phyloP scores from a whole-genome alignment of 1,140 invertebrate species.

The Eueides isabella region DNA sequence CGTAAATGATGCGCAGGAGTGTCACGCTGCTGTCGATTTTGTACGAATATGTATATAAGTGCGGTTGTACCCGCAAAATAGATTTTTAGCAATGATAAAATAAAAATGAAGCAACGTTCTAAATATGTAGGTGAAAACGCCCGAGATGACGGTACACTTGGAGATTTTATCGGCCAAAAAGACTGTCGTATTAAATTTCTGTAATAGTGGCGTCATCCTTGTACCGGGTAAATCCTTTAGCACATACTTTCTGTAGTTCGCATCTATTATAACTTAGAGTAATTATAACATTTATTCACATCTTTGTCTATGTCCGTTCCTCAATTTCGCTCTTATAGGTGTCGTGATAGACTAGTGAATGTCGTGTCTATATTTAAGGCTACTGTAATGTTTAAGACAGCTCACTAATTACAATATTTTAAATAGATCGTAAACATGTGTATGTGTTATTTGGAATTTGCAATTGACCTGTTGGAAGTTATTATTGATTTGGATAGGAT shows the following conservation, averaged over 20 bases:
- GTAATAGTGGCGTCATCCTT: not conserved
- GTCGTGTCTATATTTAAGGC: slow-evolving; percentile 68
- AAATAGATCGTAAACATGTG: slow-evolving; percentile 50
- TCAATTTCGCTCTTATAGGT: slow-evolving; percentile 79
- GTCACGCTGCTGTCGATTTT: slow-evolving; percentile 33
- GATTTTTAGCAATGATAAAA: slow-evolving; percentile 30
- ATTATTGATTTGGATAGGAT: not conserved
- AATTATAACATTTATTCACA: slow-evolving; percentile 62
- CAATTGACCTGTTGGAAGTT: slow-evolving; percentile 21
- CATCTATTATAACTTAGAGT: slow-evolving; percentile 54
- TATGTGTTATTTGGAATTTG: slow-evolving; percentile 55
- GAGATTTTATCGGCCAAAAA: slow-evolving; percentile 14
- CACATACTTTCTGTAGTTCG: slow-evolving; percentile 53
- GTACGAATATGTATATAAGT: slow-evolving; percentile 37
- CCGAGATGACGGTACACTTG: slow-evolving; percentile 30
- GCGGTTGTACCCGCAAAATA: slow-evolving; percentile 29
- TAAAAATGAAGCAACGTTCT: slow-evolving; percentile 41
- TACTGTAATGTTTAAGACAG: slow-evolving; percentile 57
- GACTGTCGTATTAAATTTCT: not conserved
- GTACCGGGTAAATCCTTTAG: slow-evolving; percentile 49
- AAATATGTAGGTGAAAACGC: slow-evolving; percentile 36
- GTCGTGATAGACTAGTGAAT: slow-evolving; percentile 78
- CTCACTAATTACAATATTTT: slow-evolving; percentile 65
- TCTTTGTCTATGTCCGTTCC: slow-evolving; percentile 78
- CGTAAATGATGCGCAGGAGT: not conserved